Conservation (phyloP, 2,888 invertebrate genomes). For the Cephus pygmeus region DNA sequence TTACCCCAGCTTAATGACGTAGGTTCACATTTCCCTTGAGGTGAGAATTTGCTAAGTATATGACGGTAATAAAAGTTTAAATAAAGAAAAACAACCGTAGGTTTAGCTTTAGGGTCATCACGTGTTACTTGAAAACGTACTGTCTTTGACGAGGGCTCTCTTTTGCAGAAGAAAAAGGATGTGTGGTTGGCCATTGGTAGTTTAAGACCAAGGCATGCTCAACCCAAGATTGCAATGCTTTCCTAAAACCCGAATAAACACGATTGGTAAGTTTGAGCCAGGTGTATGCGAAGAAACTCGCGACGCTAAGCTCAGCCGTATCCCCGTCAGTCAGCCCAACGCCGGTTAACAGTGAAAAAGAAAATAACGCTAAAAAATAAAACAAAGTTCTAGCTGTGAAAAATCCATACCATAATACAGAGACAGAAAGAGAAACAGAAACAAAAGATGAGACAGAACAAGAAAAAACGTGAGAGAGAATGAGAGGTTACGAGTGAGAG, state of each 20-base stretch:
- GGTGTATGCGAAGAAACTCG: constrained; percentile 51
- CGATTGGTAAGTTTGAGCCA: constrained; percentile 63
- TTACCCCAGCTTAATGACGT: background rate
- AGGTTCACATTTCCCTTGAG: background rate
- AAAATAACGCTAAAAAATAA: constrained; percentile 4
- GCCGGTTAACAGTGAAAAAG: constrained; percentile 10
- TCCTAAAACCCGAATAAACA: constrained; percentile 62
- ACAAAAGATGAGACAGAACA: background rate
- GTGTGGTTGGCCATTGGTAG: constrained; percentile 66
- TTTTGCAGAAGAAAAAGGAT: constrained; percentile 66
- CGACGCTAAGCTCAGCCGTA: constrained; percentile 53
- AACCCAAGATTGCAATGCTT: constrained; percentile 65
- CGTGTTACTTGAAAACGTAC: constrained; percentile 60
- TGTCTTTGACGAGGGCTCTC: constrained; percentile 66
- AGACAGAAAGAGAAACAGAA: background rate
- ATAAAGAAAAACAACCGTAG: background rate
- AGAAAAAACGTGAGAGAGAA: background rate
- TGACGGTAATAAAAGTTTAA: background rate
- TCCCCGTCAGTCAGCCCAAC: constrained; percentile 19
- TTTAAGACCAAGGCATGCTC: constrained; percentile 65
- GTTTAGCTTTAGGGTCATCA: constrained; percentile 52
- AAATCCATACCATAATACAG: background rate
- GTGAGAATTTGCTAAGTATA: background rate
- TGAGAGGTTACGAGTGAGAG: background rate
- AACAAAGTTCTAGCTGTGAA: background rate